These are phyloP conservation scores for Campoplex capitator DNA, from an alignment of 2,888 invertebrate genomes.

Conservation along the genomic window DNA sequence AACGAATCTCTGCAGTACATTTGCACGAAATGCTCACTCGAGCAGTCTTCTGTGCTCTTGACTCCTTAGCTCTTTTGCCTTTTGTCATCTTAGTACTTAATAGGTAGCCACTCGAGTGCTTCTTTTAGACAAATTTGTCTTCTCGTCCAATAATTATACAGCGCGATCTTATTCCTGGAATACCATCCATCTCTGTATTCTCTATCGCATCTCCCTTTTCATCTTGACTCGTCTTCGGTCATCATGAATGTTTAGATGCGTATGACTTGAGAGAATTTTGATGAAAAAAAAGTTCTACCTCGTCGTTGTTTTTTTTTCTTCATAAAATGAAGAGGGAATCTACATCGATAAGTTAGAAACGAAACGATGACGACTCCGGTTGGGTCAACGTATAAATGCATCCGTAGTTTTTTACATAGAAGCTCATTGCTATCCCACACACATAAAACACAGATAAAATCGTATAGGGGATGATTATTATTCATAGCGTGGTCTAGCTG, in stretches of 20 bases:
- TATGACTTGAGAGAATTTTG: not conserved
- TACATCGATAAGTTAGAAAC: not conserved
- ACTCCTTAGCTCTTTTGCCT: constrained; percentile 24
- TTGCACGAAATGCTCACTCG: constrained; percentile 42
- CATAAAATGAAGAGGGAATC: not conserved
- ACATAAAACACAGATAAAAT: constrained; percentile 17
- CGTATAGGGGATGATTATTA: constrained; percentile 50
- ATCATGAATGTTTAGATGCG: not conserved
- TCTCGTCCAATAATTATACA: not conserved
- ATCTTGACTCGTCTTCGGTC: not conserved
- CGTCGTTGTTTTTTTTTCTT: not conserved
- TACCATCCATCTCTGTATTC: not conserved
- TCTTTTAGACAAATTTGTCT: constrained; percentile 34
- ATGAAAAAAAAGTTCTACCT: no score
- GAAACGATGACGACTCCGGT: not conserved
- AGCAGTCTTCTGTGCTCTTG: constrained; percentile 18
- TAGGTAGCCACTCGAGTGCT: constrained; percentile 42
- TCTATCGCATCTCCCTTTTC: not conserved
- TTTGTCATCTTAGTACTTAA: constrained; percentile 44
- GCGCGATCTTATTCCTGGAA: constrained; percentile 24
- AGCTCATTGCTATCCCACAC: not conserved
- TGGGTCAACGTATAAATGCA: not conserved
- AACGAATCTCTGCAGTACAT: constrained; percentile 33
- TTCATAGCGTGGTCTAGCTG: constrained; percentile 55
- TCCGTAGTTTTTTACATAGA: constrained; percentile 1